phyloP scores from a whole-genome alignment of 2,113 vertebrate genomes.

The Pristiophorus japonicus region DNA sequence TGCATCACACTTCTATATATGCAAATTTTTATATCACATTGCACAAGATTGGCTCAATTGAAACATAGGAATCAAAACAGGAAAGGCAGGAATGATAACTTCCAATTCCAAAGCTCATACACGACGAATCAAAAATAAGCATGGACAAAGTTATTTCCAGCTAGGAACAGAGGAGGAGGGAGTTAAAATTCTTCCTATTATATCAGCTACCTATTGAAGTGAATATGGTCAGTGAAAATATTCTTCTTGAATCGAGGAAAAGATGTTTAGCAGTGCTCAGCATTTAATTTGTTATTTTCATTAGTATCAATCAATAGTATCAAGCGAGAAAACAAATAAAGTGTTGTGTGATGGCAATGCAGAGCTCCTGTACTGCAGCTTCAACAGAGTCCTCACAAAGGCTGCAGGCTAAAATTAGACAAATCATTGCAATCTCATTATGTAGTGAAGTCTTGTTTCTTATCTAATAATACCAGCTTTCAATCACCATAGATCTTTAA shows the following conservation, averaged over 20 bases:
- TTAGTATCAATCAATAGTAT: not conserved
- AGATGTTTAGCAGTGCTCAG: conserved; percentile 39
- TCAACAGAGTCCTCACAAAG: conserved; percentile 28
- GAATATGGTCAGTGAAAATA: not conserved
- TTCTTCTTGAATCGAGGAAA: conserved; percentile 32
- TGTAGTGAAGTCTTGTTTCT: conserved; percentile 34
- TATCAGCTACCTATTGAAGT: not conserved
- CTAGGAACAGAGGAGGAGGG: not conserved
- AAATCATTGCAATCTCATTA: conserved; percentile 35
- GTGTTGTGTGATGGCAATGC: not conserved
- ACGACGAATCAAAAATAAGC: not conserved
- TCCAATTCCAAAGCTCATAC: not conserved
- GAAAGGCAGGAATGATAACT: not conserved
- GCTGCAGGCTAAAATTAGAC: conserved; percentile 33
- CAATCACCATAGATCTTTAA: conserved; percentile 29
- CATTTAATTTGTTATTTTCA: conserved; percentile 22
- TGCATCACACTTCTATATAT: not conserved
- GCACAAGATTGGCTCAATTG: not conserved
- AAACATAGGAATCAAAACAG: not conserved
- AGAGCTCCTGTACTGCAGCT: not conserved
- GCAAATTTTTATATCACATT: not conserved
- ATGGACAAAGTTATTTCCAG: not conserved
- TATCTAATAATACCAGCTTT: conserved; percentile 35
- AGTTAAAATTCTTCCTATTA: not conserved
- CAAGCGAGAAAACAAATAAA: not conserved